Evolutionary conservation across 2,888 invertebrate genomes (phyloP).

Genomic region (Ctenicera cuprea): DNA sequence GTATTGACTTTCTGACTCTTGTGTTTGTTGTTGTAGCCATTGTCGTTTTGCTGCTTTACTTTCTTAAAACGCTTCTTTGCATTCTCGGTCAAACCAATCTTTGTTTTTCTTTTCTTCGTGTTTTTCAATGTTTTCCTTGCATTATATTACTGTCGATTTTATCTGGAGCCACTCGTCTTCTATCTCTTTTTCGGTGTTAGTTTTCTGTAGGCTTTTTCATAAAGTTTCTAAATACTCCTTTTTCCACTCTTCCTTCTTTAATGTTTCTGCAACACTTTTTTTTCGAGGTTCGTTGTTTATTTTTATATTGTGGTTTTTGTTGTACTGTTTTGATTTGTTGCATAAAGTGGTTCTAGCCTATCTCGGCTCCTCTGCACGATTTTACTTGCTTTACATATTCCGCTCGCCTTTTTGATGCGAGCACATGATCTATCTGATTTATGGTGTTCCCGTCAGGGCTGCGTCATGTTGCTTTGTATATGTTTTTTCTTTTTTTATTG

Average conservation of each 20-base stretch:
- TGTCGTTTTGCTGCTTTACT: slow-evolving; percentile 19
- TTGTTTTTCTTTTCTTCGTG: slow-evolving; percentile 7
- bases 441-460: slow-evolving; percentile 11
- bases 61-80: slow-evolving; percentile 14
- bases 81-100: slow-evolving; percentile 18
- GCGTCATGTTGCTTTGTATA: not conserved
- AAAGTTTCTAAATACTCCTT: no score
- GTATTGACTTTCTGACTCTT: not conserved
- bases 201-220: no score
- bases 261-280: no score
- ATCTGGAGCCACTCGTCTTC: not conserved
- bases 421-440: slow-evolving; percentile 21
- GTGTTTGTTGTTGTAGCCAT: not conserved
- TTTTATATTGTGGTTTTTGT: no score
- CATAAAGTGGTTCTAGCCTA: no score
- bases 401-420: not conserved
- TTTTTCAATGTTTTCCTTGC: slow-evolving; percentile 10
- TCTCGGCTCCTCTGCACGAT: slow-evolving; percentile 13
- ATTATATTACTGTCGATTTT: slow-evolving; percentile 15
- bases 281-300: no score
- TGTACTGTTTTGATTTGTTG: no score
- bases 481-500: not conserved
- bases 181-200: no score
- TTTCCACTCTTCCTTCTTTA: no score
- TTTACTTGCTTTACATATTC: slow-evolving; percentile 19